These are phyloP conservation scores for Catharus bicknelli DNA, from an alignment of 2,113 vertebrate genomes.

Conservation along the genomic window DNA sequence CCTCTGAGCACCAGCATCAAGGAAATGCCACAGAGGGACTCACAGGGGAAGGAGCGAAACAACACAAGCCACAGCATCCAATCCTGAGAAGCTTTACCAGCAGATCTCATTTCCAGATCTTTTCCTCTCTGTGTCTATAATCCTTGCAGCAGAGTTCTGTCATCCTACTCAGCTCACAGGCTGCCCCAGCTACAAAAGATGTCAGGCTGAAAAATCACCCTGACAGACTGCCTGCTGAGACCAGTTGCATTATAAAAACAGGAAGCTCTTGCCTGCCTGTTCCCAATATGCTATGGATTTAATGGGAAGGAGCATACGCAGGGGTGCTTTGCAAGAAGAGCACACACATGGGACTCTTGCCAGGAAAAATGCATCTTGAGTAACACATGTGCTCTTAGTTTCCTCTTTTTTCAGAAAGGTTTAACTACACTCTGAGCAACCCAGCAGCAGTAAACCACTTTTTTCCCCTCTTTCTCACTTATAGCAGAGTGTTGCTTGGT, in stretches of 20 bases:
- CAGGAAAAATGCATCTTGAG: slow-evolving; percentile 35
- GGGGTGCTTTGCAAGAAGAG: slow-evolving; percentile 7
- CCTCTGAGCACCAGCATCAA: background rate
- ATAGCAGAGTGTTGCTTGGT: slow-evolving; percentile 57
- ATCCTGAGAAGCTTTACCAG: background rate
- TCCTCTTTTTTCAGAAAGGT: slow-evolving; percentile 10
- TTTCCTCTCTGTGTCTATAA: background rate
- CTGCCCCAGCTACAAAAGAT: background rate
- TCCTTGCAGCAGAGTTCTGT: background rate
- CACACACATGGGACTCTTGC: background rate
- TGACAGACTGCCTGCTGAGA: slow-evolving; percentile 13
- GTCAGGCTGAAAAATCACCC: slow-evolving; percentile 39
- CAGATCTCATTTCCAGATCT: background rate
- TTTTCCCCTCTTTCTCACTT: slow-evolving; percentile 35
- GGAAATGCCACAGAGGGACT: background rate
- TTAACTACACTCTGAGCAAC: slow-evolving; percentile 31
- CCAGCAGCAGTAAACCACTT: slow-evolving; percentile 21
- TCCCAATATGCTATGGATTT: background rate
- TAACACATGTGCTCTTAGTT: slow-evolving; percentile 24
- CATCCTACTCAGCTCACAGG: background rate
- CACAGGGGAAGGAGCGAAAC: background rate
- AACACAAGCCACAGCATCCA: background rate
- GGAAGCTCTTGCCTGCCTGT: slow-evolving; percentile 19
- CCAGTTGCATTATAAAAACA: background rate
- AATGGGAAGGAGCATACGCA: background rate